Conservation (phyloP, 1,140 invertebrate species). For the Leptinotarsa lineolata region DNA sequence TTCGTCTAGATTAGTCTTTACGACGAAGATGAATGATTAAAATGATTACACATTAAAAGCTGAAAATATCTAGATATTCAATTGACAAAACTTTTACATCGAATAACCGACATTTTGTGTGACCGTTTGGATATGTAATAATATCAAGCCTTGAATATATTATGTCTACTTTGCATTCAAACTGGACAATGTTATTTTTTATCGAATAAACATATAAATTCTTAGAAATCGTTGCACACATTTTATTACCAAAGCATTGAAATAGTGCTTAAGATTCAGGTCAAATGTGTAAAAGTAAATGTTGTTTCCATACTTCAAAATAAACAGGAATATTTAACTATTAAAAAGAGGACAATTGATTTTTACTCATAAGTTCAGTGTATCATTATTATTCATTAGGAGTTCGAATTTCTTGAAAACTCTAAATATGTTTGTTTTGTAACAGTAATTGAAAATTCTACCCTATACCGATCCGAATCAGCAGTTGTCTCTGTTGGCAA, state of each 20-base stretch:
- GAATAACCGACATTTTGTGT: too few species aligned
- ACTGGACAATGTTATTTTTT: background rate
- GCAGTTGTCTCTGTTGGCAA: background rate
- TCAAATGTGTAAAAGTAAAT: background rate
- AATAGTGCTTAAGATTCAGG: constrained; percentile 11
- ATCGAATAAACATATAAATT: background rate
- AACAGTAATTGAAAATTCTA: too few species aligned
- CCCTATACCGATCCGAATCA: too few species aligned
- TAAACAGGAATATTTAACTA: too few species aligned
- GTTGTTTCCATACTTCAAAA: background rate
- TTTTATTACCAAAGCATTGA: constrained; percentile 10
- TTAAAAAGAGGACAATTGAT: too few species aligned
- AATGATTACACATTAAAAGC: background rate
- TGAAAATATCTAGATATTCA: background rate
- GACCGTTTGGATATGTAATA: too few species aligned
- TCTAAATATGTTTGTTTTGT: too few species aligned
- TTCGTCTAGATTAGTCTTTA: background rate
- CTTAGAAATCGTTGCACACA: constrained; percentile 7
- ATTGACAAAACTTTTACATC: too few species aligned
- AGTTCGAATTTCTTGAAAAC: too few species aligned
- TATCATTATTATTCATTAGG: too few species aligned
- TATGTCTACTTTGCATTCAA: constrained; percentile 3
- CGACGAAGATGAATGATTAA: background rate
- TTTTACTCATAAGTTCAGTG: too few species aligned
- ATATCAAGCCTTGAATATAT: background rate